These are phyloP conservation scores for Tetragnatha versicolor DNA, from an alignment of 1,140 invertebrate genomes.

Conservation along the genomic window DNA sequence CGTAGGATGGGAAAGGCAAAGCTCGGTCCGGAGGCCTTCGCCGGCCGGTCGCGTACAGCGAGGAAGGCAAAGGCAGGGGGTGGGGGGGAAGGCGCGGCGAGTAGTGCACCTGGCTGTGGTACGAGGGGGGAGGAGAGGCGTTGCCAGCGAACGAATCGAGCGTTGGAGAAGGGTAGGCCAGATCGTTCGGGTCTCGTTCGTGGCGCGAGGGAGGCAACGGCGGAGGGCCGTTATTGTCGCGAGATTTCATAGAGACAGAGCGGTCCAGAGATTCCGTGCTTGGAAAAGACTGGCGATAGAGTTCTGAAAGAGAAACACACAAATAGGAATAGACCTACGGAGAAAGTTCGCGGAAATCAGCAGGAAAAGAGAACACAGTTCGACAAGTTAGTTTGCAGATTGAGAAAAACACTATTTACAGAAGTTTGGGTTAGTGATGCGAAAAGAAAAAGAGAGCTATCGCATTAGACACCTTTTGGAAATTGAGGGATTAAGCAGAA, in stretches of 20 bases:
- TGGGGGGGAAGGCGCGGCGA: constrained; percentile 56
- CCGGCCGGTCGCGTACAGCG: constrained; percentile 55
- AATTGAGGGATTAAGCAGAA: too few relatives aligned
- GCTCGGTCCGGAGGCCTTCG: constrained; percentile 55
- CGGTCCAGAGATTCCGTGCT: constrained; percentile 63
- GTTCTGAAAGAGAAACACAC: constrained; percentile 60
- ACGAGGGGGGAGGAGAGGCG: constrained; percentile 57
- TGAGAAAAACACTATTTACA: too few relatives aligned
- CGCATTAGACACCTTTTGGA: too few relatives aligned
- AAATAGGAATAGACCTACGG: constrained; percentile 1
- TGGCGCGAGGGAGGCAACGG: constrained; percentile 50
- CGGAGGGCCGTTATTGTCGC: constrained; percentile 44
- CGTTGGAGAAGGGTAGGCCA: constrained; percentile 55
- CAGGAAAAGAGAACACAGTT: too few relatives aligned
- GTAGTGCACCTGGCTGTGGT: constrained; percentile 56
- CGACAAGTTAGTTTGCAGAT: too few relatives aligned
- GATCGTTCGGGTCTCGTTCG: constrained; percentile 53
- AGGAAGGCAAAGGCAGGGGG: constrained; percentile 41
- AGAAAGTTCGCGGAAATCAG: not conserved
- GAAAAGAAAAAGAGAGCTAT: too few relatives aligned
- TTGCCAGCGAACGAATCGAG: constrained; percentile 52
- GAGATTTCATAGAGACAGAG: constrained; percentile 56
- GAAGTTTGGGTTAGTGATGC: too few relatives aligned
- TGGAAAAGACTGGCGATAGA: constrained; percentile 63
- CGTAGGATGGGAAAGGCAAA: constrained; percentile 59